Conservation (phyloP, 2,113 vertebrate species). For the Vimba vimba region DNA sequence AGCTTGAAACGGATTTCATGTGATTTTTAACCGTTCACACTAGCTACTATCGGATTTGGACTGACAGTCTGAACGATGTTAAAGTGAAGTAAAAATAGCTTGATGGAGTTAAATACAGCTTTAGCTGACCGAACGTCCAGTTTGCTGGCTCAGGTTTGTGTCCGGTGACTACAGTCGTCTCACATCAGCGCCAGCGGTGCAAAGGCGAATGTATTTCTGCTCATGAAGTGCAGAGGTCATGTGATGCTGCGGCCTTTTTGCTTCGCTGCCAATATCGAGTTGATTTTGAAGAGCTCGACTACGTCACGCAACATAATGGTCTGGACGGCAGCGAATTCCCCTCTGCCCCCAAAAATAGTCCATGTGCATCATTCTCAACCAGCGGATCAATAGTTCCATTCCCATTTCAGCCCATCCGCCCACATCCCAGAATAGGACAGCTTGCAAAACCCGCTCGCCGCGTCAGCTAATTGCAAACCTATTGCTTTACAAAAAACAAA, state of each 20-base stretch:
- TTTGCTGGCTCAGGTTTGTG: conserved; percentile 6
- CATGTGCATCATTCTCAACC: conserved; percentile 72
- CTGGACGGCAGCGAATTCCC: conserved; percentile 71
- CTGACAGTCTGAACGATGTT: too few species aligned
- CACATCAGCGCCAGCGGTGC: conserved; percentile 20
- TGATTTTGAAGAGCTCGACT: conserved; percentile 60
- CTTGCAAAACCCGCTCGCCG: conserved; percentile 75
- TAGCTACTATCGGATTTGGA: too few species aligned
- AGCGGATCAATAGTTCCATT: conserved; percentile 78
- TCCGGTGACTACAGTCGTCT: neutral
- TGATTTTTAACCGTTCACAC: too few species aligned
- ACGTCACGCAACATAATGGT: conserved; percentile 66
- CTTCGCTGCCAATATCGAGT: conserved; percentile 38
- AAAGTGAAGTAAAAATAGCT: neutral
- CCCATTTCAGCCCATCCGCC: conserved; percentile 69
- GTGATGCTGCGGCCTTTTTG: conserved; percentile 41
- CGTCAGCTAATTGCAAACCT: conserved; percentile 77
- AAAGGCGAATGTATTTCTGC: conserved; percentile 41
- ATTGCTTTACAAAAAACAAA: conserved; percentile 61
- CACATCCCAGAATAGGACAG: conserved; percentile 72
- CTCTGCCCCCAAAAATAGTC: conserved; percentile 75
- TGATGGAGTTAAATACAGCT: conserved; percentile 35
- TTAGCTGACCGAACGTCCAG: conserved; percentile 11
- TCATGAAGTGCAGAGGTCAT: conserved; percentile 49
- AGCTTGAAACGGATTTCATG: too few species aligned